Evolutionary conservation across 2,888 invertebrate genomes (phyloP), one percentile per base, ranked within the genome.

Genomic region (Heteropelma amictum): DNA sequence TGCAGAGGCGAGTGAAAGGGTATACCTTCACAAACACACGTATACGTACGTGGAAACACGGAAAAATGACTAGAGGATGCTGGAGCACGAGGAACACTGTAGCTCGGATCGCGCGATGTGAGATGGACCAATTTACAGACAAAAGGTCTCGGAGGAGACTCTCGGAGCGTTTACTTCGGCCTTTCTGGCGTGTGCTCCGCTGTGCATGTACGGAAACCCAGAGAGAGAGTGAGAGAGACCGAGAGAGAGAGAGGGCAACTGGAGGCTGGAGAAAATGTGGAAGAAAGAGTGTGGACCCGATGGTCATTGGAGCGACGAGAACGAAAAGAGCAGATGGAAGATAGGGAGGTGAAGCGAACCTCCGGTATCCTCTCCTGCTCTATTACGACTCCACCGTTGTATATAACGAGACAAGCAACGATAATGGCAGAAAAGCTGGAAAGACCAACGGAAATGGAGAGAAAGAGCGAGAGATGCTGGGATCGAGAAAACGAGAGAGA

Each of bases 1-100:
- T 86, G 84, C 80, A 83, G 84, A 85, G 82, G 82, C 84, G 84
- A 86, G 86, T 83, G 85, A 86, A 85, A 85, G 83, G 85, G 85
- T 82, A 79, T 26, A 60, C 7, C 17, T 19, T 19, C 38, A 45
- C 28, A 38, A 5, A 58, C 17, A 26, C 14, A 58, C 19, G 7
- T 40, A 19, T 6, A 45, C 23, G 45, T 6, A 19, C 21, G 1
- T 5, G 51, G 26, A 19, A 7, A 63, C 28, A 38, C n/a, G 51
- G 61, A 40, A 64, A 61, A 38, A n/a, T n/a, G 56, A 40, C 14
- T 14, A 23, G 42, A 35, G 10, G 56, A 56, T 54, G 38, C 35
- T 61, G 33, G 14, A 61, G 67, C 45, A 68, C 71, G 71, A 61
- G 30, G 65, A 54, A n/a, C n/a, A n/a, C n/a, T n/a, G n/a, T n/a